Evolutionary conservation across 1,140 invertebrate species (phyloP), one percentile per base, ranked within the genome.

Genomic region (Zophobas atratus): DNA sequence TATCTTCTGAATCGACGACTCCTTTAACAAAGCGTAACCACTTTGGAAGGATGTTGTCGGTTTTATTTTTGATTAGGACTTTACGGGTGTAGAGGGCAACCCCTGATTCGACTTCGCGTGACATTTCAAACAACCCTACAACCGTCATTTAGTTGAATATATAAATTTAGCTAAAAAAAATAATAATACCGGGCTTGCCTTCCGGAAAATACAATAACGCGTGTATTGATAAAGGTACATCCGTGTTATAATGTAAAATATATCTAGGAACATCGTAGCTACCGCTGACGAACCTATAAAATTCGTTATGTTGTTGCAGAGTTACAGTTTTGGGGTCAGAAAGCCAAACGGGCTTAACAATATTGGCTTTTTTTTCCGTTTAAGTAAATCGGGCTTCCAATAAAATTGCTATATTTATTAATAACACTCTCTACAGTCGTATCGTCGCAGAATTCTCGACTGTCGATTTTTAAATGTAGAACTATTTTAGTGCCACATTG

Each of bases 1-100:
- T 99, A 85, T 99, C 98, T 90, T 99, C 98, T 2, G 96, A 98
- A 88, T 99, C 98, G 4, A 99, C 96, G 35, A 99, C 97, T 85
- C 98, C 95, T 93, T 96, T 98, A 0, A 98, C 88, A 87, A 99
- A 99, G 82, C 97, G 88, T 56, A 99, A 88, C 96, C 97, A 99
- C 85, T 97, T 97, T 0, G 97, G 97, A 77, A 99, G 87, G 78
- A 99, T 92, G 84, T 96, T 94, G 77, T 97, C 96, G 0, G 96
- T 94, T 85, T 94, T 95, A 79, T 92, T 95, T 87, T 98, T 96
- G 41, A 99, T 98, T 67, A 99, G 88, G 39, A 94, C 89, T 87
- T 97, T 97, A 55, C 95, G 89, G 38, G 94, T 96, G 84, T 99
- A 99, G 0, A 99, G 87, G 0, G 96, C 91, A 0, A 99, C 92